phyloP scores from a whole-genome alignment of 2,888 invertebrate species.

The Tenthredo mesomela region DNA sequence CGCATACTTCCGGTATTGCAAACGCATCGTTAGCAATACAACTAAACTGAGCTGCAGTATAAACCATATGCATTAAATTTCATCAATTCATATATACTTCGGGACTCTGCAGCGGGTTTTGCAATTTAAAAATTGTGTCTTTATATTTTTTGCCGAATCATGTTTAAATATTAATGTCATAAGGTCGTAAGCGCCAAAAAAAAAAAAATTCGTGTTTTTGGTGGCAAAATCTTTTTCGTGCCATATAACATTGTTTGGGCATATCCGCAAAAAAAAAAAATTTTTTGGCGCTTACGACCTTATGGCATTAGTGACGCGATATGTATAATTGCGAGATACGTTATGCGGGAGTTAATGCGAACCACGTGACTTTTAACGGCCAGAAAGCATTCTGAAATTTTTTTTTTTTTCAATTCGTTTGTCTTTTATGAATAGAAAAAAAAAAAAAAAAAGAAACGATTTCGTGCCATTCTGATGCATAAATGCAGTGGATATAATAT shows the following conservation, averaged over 20 bases:
- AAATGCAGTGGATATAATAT: background rate
- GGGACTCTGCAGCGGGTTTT: background rate
- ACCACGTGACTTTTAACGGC: background rate
- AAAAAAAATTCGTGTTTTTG: no score
- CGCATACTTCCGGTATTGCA: constrained; percentile 40
- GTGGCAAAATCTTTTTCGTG: no score
- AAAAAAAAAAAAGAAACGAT: background rate
- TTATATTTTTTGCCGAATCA: background rate
- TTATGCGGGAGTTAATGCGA: no score
- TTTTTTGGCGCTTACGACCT: no score
- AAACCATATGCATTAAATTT: background rate
- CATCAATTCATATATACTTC: no score
- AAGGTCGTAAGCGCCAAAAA: no score
- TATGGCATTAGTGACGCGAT: no score
- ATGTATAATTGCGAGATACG: no score
- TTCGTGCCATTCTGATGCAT: background rate
- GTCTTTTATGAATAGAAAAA: background rate
- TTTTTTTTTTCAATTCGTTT: background rate
- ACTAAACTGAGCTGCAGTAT: background rate
- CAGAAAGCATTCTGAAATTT: background rate
- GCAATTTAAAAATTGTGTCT: background rate
- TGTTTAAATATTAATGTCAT: background rate
- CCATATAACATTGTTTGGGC: no score
- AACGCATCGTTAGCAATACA: constrained; percentile 22
- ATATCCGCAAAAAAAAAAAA: no score